A percentile compares a stretch with the other conserved stretches of the same genome.
phyloP scores from a whole-genome alignment of 1,140 invertebrate genomes.

The Copidosoma floridanum region DNA sequence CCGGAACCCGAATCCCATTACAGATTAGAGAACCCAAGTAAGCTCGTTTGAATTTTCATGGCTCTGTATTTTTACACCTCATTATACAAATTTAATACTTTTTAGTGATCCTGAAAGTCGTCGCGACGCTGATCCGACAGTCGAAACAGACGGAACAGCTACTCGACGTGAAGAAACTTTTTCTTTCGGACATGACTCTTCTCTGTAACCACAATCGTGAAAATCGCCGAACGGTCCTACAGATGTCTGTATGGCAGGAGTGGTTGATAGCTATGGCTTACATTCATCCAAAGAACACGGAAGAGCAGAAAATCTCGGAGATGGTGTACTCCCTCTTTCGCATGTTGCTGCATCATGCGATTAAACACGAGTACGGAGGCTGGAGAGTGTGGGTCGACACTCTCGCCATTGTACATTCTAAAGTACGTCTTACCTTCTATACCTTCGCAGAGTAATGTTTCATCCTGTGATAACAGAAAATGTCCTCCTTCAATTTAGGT shows the following conservation, averaged over 20 bases:
- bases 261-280: conserved; percentile 99
- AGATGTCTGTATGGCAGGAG: conserved; percentile 99
- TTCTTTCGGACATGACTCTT: conserved; percentile 95
- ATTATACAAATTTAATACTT: conserved; percentile 33
- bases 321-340: conserved; percentile 97
- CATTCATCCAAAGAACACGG: conserved; percentile 92
- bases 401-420: conserved; percentile 97
- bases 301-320: conserved; percentile 95
- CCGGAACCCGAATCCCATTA: conserved; percentile 93
- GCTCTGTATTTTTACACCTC: background rate
- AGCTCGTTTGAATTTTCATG: conserved; percentile 47
- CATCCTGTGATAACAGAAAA: no score
- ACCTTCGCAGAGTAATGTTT: no score
- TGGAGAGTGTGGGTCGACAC: conserved; percentile 99
- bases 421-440: no score
- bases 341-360: conserved; percentile 97
- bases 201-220: conserved; percentile 96
- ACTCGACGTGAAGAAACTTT: conserved; percentile 92
- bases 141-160: conserved; percentile 90
- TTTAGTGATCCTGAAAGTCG: conserved; percentile 96
- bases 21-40: conserved; percentile 95
- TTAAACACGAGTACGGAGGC: conserved; percentile 99
- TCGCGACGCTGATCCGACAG: conserved; percentile 94
- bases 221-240: conserved; percentile 93
- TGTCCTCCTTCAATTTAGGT: conserved; percentile 68